Evolutionary conservation across 2,113 vertebrate species (phyloP), one percentile per base, ranked within the genome.

Genomic region (Noctilio leporinus): DNA sequence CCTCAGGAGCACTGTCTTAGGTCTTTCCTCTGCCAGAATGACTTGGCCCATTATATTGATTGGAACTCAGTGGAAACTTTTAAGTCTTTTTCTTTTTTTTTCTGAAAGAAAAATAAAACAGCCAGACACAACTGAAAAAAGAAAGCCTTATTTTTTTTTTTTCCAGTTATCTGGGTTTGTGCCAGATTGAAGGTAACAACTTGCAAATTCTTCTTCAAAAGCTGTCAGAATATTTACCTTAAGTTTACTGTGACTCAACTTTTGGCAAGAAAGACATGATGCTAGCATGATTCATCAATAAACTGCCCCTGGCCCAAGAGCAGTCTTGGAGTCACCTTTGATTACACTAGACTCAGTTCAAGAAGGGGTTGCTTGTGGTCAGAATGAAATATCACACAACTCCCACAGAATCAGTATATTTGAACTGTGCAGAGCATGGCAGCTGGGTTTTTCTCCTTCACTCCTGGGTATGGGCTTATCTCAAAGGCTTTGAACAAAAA

Each of bases 231-330:
- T 76, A 47, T 59, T 91, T 72, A 47, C 45, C 38, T 76, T 57
- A 38, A 69, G 53, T 88, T 92, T 95, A 49, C 76, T 85, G 73
- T 97, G 95, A 94, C 93, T 97, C 93, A 94, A 89, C 95, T 92
- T 49, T 92, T 81, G 57, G 45, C 40, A 83, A 81, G 82, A 86
- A 84, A 86, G 95, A 47, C 49, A 30, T 10, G 24, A 83, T 55
- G 53, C 80, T 49, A 43, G 10, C n/a, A 16, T 28, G 28, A 72
- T 38, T 90, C 95, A 65, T 88, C 82, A 62, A 4, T 85, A 45
- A 89, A 62, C 35, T 43, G 40, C 15, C 33, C 28, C 53, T 83
- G 73, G 47, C 15, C 40, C 26, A 11, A 87, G 53, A 82, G 20
- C 73, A 81, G 12, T 47, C 59, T 26, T 4, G n/a, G 38, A 80